phyloP scores from a whole-genome alignment of 2,888 invertebrate species.

The Rhimphoctona megacephalus region DNA sequence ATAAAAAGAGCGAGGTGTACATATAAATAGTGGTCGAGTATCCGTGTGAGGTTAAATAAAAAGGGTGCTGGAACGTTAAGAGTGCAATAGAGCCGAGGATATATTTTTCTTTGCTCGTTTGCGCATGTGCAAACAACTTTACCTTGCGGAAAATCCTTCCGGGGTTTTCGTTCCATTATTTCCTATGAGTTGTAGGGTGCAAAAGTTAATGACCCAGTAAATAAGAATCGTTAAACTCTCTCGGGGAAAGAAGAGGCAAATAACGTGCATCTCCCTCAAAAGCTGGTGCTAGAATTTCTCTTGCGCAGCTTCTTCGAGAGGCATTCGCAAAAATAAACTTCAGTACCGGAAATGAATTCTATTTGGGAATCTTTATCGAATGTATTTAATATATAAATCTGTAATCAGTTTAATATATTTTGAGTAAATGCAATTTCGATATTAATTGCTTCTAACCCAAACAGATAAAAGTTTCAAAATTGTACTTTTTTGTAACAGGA shows the following conservation, averaged over 20 bases:
- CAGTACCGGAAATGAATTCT: neutral
- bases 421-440: neutral
- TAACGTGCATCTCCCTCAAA: neutral
- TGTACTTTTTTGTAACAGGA: neutral
- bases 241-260: constrained; percentile 11
- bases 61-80: constrained; percentile 20
- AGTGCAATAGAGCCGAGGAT: constrained; percentile 37
- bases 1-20: neutral
- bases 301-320: neutral
- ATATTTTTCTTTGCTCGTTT: constrained; percentile 23
- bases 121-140: constrained; percentile 47
- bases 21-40: neutral
- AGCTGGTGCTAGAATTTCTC: constrained; percentile 2
- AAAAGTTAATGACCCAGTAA: constrained; percentile 70
- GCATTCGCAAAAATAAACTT: constrained; percentile 11
- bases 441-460: neutral
- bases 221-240: constrained; percentile 67
- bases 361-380: neutral
- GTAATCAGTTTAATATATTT: neutral
- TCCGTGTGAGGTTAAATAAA: constrained; percentile 26
- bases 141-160: constrained; percentile 51
- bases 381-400: no score
- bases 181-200: constrained; percentile 63
- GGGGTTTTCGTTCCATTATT: constrained; percentile 51
- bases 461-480: neutral